Base-by-base conservation (phyloP, 1,140 invertebrate genomes). In the Neodiprion lecontei region DNA sequence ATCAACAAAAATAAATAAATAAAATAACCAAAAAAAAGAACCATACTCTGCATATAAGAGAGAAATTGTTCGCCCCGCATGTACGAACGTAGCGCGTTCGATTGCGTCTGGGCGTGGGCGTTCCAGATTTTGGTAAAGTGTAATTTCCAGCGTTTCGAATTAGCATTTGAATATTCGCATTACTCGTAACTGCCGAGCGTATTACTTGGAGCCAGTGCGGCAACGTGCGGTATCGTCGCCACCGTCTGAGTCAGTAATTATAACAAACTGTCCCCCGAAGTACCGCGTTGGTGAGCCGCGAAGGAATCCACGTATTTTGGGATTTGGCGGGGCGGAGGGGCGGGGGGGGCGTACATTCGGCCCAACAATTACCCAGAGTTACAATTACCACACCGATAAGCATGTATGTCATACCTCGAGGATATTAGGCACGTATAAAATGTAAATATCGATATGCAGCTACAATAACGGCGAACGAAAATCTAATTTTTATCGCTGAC, bases 191-290 rank as follows among this genome's bases (percentile, higher is more conserved):
- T 48, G 61, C 74, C 67, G 10, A 72, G 75, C 69, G 28, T 40
- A 40, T 40, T 40, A 77, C 75, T 61, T 67, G 66, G 69, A 69
- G 74, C 69, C 69, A 61, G 53, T 61, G 9, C 9, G 11, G 53
- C 53, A 61, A 40, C 72, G 69, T 69, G 69, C 75, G 75, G 73
- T 75, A 75, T 72, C 72, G 72, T 49, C 76, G 76, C 74, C 74
- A 77, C 76, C 74, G 75, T 74, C 77, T 73, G 72, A 72, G 61
- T 72, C 74, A 73, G 78, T 82, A 82, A 82, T 82, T 81, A 81
- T 77, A 82, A 81, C 78, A 70, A 81, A 80, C 79, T 75, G 73
- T 74, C 67, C 68, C 14, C 47, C 11, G n/a, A 61, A 61, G 11
- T 61, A 61, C 53, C 11, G 53, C 53, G 28, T 1, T 40, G 28